Evolutionary conservation across 2,888 invertebrate species (phyloP).

Genomic region (Carterocephalus palaemon): DNA sequence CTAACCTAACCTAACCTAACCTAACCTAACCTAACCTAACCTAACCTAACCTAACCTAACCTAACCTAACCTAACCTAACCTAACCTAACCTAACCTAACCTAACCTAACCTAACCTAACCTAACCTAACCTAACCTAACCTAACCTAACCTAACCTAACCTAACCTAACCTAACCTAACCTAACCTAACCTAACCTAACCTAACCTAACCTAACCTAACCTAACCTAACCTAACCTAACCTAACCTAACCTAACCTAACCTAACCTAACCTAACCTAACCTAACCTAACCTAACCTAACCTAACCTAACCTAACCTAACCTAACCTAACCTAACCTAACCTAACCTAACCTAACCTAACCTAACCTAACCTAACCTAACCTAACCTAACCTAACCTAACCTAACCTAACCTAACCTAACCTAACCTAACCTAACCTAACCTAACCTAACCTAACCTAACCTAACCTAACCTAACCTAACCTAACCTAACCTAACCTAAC

Average conservation of each 20-base stretch:
- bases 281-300: constrained; percentile 22
- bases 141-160: constrained; percentile 18
- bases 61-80: constrained; percentile 4
- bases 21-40: constrained; percentile 14
- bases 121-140: constrained; percentile 10
- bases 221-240: constrained; percentile 18
- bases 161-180: constrained; percentile 18
- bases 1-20: constrained; percentile 7
- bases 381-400: not conserved
- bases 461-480: constrained; percentile 17
- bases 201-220: constrained; percentile 18
- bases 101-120: constrained; percentile 4
- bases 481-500: constrained; percentile 30
- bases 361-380: not conserved
- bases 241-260: constrained; percentile 20
- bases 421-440: constrained; percentile 23
- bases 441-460: constrained; percentile 26
- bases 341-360: not conserved
- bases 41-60: constrained; percentile 4
- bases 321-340: not conserved
- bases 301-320: constrained; percentile 24
- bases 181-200: constrained; percentile 18
- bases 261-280: constrained; percentile 17
- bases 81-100: constrained; percentile 4
- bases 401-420: not conserved